phyloP scores from a whole-genome alignment of 2,113 vertebrate genomes.

The Hyperoodon ampullatus region DNA sequence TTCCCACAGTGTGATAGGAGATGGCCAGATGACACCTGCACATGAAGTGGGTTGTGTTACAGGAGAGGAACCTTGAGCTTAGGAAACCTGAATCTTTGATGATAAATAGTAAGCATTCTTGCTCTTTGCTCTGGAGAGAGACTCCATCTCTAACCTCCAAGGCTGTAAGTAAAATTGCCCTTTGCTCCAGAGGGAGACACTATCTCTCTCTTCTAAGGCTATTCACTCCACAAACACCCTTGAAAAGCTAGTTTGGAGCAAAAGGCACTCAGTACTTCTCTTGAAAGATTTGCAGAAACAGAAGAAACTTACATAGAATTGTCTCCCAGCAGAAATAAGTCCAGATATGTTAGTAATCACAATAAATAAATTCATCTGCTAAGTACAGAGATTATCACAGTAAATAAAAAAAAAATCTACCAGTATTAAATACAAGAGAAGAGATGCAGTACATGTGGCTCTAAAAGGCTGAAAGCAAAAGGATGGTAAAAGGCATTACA shows the following conservation, averaged over 20 bases:
- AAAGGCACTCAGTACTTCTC: not conserved
- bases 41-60: not conserved
- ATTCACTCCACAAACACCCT: constrained; percentile 1
- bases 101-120: not conserved
- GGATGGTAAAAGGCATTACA: not conserved
- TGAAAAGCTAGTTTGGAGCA: constrained; percentile 27
- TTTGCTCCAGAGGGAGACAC: not conserved
- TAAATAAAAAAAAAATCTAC: not conserved
- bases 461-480: not conserved
- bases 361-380: not conserved
- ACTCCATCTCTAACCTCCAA: not conserved
- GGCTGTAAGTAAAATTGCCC: not conserved
- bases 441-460: not conserved
- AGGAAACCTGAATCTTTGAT: constrained; percentile 1
- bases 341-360: not conserved
- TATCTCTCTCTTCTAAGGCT: not conserved
- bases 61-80: not conserved
- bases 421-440: not conserved
- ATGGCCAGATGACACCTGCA: not conserved
- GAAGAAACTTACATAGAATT: not conserved
- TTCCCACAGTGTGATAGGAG: not conserved
- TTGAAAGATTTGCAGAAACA: not conserved
- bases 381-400: not conserved
- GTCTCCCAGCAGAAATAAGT: not conserved
- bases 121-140: not conserved